Conservation (phyloP, 1,140 invertebrate species). For the Mesaphorura yosii region DNA sequence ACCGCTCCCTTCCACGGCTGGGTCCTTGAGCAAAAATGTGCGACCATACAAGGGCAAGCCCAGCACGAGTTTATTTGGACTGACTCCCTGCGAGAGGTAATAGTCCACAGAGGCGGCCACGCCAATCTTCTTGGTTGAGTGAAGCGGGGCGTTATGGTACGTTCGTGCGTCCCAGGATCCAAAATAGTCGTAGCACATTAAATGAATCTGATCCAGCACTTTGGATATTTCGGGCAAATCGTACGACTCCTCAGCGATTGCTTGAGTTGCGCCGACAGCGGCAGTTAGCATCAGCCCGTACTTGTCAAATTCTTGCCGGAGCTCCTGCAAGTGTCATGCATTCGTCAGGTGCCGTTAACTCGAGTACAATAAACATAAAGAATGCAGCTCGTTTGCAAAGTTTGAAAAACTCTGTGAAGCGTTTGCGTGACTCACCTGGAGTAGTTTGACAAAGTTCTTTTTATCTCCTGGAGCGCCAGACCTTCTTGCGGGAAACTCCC, state of each 20-base stretch:
- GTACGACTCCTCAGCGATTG: constrained; percentile 59
- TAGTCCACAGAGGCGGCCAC: constrained; percentile 25
- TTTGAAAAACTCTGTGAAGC: too few species aligned
- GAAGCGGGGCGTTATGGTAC: constrained; percentile 51
- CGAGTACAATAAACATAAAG: too few species aligned
- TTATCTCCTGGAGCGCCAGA: constrained; percentile 60
- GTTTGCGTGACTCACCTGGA: too few species aligned
- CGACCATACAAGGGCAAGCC: constrained; percentile 74
- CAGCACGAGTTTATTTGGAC: constrained; percentile 60
- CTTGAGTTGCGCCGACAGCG: constrained; percentile 58
- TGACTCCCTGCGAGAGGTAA: constrained; percentile 46
- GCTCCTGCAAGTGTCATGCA: constrained; percentile 50
- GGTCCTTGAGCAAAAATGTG: constrained; percentile 50
- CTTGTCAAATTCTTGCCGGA: constrained; percentile 47
- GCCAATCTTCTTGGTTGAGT: constrained; percentile 4
- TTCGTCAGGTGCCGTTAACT: too few species aligned
- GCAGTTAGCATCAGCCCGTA: constrained; percentile 56
- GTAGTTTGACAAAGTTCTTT: constrained; percentile 61
- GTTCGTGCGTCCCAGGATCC: constrained; percentile 65
- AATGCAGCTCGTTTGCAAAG: too few species aligned
- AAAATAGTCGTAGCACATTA: constrained; percentile 86
- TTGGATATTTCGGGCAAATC: constrained; percentile 57
- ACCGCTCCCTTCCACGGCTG: constrained; percentile 35
- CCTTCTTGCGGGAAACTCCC: constrained; percentile 68
- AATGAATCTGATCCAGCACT: constrained; percentile 70